Base-by-base conservation (phyloP, 1,140 invertebrate genomes). In the Tyrophagus putrescentiae region DNA sequence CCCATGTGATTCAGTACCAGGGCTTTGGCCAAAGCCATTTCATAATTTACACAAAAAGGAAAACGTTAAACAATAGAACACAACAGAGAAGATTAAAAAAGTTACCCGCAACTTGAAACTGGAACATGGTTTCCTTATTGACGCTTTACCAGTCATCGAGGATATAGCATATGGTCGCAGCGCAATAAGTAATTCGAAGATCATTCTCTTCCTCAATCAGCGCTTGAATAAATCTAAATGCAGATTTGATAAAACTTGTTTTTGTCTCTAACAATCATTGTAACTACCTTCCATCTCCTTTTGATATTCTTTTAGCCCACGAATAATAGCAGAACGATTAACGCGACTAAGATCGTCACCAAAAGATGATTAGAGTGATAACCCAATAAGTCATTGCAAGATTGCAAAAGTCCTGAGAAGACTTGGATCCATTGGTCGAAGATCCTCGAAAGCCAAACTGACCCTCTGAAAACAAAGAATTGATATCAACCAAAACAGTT, bases 1-100 rank as follows among this genome's bases (percentile, higher is more conserved):
- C 95, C 95, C 95, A 76, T 99, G 95, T 18, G 95, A 93, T 75
- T 98, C 95, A 78, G 91, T 81, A 16, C 88, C 90, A 28, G 93
- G 93, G 68, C 77, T 82, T 1, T 91, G 93, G 48, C 83, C 85
- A 78, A 98, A 98, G 0, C 93, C 95, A 48, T 94, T 95, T 98
- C 95, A 76, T 96, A 98, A 1, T 90, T 96, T 65, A 92, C 13
- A 25, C 31, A 18, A 48, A 25, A 39, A 13, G 21, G 13, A 13
- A 39, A 21, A 13, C 36, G 21, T 13, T 48, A 25, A 18, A 48
- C 45, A 6, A 48, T 48, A 7, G 31, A 48, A 18, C 21, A 13
- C 7, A 21, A 48, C 31, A 9, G 23, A 7, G 7, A 39, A 13
- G 13, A 39, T 39, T 39, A 13, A 13, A 13, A 13, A 39, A 39